phyloP scores from a whole-genome alignment of 2,797 vertebrate species.

The Ceyx erithaca region DNA sequence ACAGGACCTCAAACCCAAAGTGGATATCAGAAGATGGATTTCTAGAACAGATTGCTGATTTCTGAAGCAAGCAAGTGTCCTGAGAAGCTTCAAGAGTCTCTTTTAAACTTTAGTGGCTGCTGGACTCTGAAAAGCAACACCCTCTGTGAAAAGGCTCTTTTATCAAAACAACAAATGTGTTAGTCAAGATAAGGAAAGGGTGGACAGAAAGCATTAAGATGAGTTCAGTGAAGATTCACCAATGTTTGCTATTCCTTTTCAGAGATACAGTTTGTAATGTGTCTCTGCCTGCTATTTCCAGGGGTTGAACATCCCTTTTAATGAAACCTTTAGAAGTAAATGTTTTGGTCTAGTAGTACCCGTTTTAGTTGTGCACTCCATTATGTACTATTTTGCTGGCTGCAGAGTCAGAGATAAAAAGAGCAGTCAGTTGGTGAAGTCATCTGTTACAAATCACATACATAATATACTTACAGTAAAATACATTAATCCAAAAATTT shows the following conservation, averaged over 20 bases:
- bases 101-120: neutral
- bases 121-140: neutral
- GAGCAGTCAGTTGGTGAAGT: neutral
- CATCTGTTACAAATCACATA: neutral
- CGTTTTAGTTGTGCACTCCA: neutral
- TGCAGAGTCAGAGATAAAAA: neutral
- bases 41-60: neutral
- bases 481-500: neutral
- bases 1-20: neutral
- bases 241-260: neutral
- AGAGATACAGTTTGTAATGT: neutral
- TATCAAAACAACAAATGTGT: neutral
- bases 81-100: neutral
- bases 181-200: neutral
- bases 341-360: neutral
- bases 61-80: neutral
- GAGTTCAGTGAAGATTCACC: neutral
- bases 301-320: neutral
- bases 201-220: neutral
- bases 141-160: neutral
- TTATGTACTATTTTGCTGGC: neutral
- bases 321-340: neutral
- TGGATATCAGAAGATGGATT: neutral
- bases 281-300: neutral
- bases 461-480: neutral